phyloP scores from a whole-genome alignment of 2,113 vertebrate genomes.

The Macaca mulatta region DNA sequence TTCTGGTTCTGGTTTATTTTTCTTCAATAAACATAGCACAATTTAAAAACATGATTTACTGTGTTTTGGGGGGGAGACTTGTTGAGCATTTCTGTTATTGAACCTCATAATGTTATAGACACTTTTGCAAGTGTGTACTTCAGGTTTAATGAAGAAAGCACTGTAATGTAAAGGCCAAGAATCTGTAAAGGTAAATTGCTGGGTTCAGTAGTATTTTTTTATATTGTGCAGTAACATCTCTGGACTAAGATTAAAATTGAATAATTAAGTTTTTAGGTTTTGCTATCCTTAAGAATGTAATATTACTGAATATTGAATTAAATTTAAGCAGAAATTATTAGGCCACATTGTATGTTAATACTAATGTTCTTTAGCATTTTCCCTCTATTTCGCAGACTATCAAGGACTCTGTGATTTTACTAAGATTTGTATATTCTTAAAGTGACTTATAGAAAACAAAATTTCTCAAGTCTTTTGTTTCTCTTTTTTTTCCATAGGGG shows the following conservation, averaged over 20 bases:
- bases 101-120: background rate
- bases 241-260: background rate
- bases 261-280: background rate
- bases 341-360: background rate
- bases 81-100: background rate
- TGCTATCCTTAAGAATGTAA: background rate
- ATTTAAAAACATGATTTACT: constrained; percentile 10
- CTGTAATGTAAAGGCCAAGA: background rate
- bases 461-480: background rate
- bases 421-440: constrained; percentile 11
- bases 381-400: background rate
- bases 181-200: background rate
- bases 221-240: background rate
- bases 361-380: background rate
- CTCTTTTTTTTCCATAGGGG: constrained; percentile 77
- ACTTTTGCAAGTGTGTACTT: background rate
- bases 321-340: background rate
- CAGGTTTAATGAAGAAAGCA: background rate
- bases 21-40: background rate
- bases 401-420: background rate
- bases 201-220: background rate
- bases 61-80: background rate
- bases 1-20: constrained; percentile 9
- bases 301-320: background rate
- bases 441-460: background rate